Conservation (phyloP, 2,888 invertebrate genomes). For the Melinopterus prodromus region DNA sequence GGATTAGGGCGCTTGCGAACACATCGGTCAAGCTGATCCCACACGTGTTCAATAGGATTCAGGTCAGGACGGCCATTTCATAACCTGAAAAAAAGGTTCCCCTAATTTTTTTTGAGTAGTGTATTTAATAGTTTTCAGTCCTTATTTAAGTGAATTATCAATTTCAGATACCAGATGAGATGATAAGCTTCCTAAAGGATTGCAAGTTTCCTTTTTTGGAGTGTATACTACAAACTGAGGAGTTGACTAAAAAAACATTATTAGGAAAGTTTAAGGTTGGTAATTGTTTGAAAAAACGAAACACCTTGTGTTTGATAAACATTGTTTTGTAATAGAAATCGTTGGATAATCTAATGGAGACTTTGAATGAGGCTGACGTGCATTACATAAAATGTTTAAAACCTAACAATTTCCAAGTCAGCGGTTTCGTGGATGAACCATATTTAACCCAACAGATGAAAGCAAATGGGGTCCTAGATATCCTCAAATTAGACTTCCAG, state of each 20-base stretch:
- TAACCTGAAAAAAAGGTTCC: too few relatives aligned
- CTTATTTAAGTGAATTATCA: background rate
- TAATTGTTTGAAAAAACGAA: background rate
- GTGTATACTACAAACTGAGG: slow-evolving; percentile 37
- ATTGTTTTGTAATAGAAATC: slow-evolving; percentile 42
- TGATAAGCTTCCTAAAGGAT: slow-evolving; percentile 46
- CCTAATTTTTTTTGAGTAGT: too few relatives aligned
- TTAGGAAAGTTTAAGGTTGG: slow-evolving; percentile 53
- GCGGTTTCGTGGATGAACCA: slow-evolving; percentile 43
- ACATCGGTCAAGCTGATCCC: too few relatives aligned
- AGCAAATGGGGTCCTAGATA: slow-evolving; percentile 47
- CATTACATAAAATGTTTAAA: slow-evolving; percentile 60
- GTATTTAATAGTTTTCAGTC: background rate
- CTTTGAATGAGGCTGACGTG: slow-evolving; percentile 55
- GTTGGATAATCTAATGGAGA: slow-evolving; percentile 55
- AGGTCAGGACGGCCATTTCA: too few relatives aligned
- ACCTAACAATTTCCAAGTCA: slow-evolving; percentile 48
- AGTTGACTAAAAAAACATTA: slow-evolving; percentile 47
- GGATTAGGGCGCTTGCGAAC: too few relatives aligned
- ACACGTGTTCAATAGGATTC: too few relatives aligned
- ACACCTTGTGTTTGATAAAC: slow-evolving; percentile 4
- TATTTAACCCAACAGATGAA: slow-evolving; percentile 44
- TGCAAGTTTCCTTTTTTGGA: slow-evolving; percentile 42
- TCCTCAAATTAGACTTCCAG: slow-evolving; percentile 46
- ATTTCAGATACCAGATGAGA: slow-evolving; percentile 47